Percentiles rank a stretch among this genome's conserved stretches.
phyloP scores from a whole-genome alignment of 2,797 vertebrate genomes.

The Paedocypris micromegethes region DNA sequence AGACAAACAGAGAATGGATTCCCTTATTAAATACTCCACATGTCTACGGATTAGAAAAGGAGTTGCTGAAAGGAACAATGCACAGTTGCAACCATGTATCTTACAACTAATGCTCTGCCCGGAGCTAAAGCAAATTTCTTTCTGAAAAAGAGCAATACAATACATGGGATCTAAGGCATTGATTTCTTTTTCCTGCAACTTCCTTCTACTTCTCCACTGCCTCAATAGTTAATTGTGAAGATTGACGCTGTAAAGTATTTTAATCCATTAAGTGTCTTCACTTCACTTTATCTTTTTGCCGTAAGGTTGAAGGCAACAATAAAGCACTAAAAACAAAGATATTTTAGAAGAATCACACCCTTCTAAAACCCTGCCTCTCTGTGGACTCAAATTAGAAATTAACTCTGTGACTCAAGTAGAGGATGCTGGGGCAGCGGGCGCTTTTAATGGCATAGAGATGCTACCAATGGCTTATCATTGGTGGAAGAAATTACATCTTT shows the following conservation, averaged over 20 bases:
- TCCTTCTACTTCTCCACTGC: background rate
- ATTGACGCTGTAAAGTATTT: constrained; percentile 6
- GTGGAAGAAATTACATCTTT: too few species aligned
- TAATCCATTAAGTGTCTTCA: background rate
- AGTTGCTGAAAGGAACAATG: background rate
- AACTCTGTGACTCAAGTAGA: too few species aligned
- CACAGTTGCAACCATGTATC: background rate
- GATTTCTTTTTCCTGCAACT: constrained; percentile 6
- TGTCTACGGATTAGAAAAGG: constrained; percentile 1
- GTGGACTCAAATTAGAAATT: too few species aligned
- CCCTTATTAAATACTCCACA: constrained; percentile 16
- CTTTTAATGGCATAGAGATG: too few species aligned
- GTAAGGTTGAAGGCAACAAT: background rate
- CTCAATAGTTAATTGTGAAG: constrained; percentile 1
- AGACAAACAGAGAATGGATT: constrained; percentile 16
- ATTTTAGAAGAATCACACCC: background rate
- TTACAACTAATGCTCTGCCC: background rate
- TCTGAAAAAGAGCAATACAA: constrained; percentile 6
- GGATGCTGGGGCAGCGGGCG: too few species aligned
- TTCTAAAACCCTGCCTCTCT: too few species aligned
- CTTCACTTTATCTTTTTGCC: background rate
- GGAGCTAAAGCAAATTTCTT: constrained; percentile 15
- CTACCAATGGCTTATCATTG: too few species aligned
- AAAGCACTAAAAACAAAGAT: background rate
- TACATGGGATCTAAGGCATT: background rate